Evolutionary conservation across 53 echinoderm and acorn worm genomes (phyloP), one percentile per base, ranked within the genome.

Genomic region (Apostichopus leukothele): DNA sequence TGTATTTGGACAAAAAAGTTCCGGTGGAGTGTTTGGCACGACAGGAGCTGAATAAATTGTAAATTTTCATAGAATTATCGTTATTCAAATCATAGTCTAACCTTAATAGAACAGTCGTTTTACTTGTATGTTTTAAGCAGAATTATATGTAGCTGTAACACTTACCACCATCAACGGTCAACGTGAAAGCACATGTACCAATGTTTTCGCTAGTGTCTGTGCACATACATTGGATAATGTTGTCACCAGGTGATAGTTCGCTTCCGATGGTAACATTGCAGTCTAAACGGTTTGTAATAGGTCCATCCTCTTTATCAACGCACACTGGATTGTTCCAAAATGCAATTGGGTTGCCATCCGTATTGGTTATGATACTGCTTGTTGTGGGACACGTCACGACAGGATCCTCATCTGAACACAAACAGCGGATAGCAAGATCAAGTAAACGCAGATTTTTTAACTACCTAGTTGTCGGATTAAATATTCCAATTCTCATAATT

Each of bases 141-240:
- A 39, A 39, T 39, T 39, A 39, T 39, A 39, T 39, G 39, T 39
- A 0, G 39, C 39, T 39, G 39, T 39, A 39, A 39, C 39, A 39
- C 39, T 39, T 39, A 39, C 20, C 18, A 19, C 71, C 71, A 71
- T 19, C 71, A 21, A 19, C 20, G 20, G 71, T 16, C 6, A 6
- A 3, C 14, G n/a, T 71, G 71, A 71, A n/a, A 6, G 6, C 71
- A 18, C 71, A 71, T 6, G 71, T 71, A 71, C 18, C 71, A 19
- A 16, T 16, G 20, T 71, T 71, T 6, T 71, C 18, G 20, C 20
- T 71, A n/a, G 0, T n/a, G 1, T 71, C 71, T 19, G 20, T 71
- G 18, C 71, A 71, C 16, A n/a, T n/a, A 71, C 71, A 71, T 71
- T 71, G 71, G 71, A 71, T 71, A 18, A 71, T 19, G 71, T 71